Evolutionary conservation across 2,888 invertebrate genomes (phyloP), one percentile per base, ranked within the genome.

Genomic region (Diarsia mendica): DNA sequence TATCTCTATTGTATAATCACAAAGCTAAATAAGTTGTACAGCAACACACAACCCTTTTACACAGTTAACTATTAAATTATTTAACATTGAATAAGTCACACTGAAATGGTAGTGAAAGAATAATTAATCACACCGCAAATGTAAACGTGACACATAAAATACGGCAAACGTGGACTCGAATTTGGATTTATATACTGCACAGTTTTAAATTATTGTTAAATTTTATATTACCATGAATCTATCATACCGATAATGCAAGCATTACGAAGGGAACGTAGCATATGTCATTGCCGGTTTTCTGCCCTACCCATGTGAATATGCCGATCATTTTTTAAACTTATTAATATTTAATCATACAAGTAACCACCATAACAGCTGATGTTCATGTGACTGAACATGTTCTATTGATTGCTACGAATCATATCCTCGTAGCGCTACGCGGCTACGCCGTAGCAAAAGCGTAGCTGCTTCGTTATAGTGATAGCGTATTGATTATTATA

Each of bases 101-200:
- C 61, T n/a, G n/a, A 48, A 75, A 72, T 49, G 23, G 73, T 15
- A 72, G 77, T 69, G 61, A 81, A 85, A 81, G 83, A 83, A 87
- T 85, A 85, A 86, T 83, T 81, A 85, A 81, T 44, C 65, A 81
- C 64, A 79, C 80, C 75, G 58, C 87, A 86, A 87, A 86, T 84
- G 85, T 83, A 82, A 84, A 80, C 84, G 83, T 77, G 80, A 77
- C 81, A 85, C 84, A 81, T 88, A 86, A 86, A 74, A 61, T 67
- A 72, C 18, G 23, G 33, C 48, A 13, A 8, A 51, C 33, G 48
- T 60, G 39, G 28, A 44, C 28, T 28, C 13, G 9, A 10, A 23
- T 77, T 33, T n/a, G 33, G 33, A 18, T 46, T 23, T 55, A 4
- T 51, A 58, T 18, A 8, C 5, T 28, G 8, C 11, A 39, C 2